Base-by-base conservation (phyloP, 2,888 invertebrate species). In the Oligia strigilis region DNA sequence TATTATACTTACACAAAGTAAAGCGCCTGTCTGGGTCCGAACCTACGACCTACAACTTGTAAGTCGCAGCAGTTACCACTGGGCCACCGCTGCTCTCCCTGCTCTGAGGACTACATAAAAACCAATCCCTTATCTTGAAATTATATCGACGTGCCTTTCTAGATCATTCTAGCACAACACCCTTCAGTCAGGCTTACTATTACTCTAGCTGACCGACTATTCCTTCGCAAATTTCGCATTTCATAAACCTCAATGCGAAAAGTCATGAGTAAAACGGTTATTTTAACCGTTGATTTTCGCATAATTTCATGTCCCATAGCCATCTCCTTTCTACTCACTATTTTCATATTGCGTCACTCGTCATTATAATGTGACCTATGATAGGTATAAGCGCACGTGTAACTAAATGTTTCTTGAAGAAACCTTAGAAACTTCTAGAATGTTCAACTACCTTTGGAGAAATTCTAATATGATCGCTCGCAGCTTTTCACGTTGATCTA, bases 321-420 rank as follows among this genome's bases (percentile, higher is more conserved):
- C 58, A 71, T 86, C 75, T 78, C 40, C 40, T 73, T 71, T 75
- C 52, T 49, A 69, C 40, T 69, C 23, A 23, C 14, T 74, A 71
- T 75, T 79, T 36, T 71, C 78, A 74, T 77, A 72, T 75, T 86
- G 14, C 72, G 72, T 64, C 58, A 64, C 66, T 69, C 4, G 17
- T 2, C 40, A 65, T 77, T 72, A 72, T 70, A 67, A 52, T 86
- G 58, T 69, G 64, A 86, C 73, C 77, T 77, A 65, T 86, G 82
- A 82, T 65, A 65, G 1, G 29, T 36, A 36, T 81, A 81, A 85
- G n/a, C 19, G 13, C 11, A 77, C 46, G 43, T 43, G 64, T 55
- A 82, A 77, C 64, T 67, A 14, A 62, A 60, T 66, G 17, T 65
- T 74, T 74, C 0, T 5, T 9, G 0, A 75, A n/a, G 72, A 78